These are phyloP conservation scores for Sogatella furcifera DNA, from an alignment of 1,140 invertebrate genomes.

Conservation along the genomic window DNA sequence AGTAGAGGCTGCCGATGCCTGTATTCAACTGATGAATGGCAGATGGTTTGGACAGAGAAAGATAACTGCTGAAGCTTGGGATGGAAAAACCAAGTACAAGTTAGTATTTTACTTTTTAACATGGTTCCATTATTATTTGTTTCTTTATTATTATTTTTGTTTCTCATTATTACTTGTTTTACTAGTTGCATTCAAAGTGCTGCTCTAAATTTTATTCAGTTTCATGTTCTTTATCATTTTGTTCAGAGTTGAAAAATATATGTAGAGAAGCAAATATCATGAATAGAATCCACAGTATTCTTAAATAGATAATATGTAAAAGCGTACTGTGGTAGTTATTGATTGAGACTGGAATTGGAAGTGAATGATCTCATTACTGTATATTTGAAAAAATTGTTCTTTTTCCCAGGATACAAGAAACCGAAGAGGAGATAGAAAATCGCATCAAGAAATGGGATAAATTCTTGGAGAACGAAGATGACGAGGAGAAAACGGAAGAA, in stretches of 20 bases:
- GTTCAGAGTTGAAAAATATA: not conserved
- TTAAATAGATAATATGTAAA: too few species aligned
- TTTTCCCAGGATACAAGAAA: constrained; percentile 63
- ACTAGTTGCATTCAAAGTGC: not conserved
- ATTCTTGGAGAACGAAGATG: constrained; percentile 53
- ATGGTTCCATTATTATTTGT: too few species aligned
- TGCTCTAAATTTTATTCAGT: not conserved
- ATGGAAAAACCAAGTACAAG: constrained; percentile 91
- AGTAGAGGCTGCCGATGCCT: constrained; percentile 82
- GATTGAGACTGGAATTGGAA: too few species aligned
- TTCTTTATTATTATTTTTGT: too few species aligned
- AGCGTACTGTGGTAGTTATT: too few species aligned
- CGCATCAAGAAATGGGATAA: constrained; percentile 81
- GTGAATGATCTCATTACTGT: too few species aligned
- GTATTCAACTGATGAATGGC: constrained; percentile 78
- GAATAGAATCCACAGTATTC: too few species aligned
- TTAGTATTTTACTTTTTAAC: constrained; percentile 29
- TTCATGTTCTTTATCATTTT: not conserved
- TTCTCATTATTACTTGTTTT: not conserved
- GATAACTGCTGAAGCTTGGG: constrained; percentile 82
- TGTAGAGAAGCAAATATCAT: too few species aligned
- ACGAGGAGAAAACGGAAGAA: constrained; percentile 20
- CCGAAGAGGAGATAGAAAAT: constrained; percentile 73
- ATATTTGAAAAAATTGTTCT: not conserved
- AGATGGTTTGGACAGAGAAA: constrained; percentile 82